A percentile compares a stretch with the other conserved stretches of the same genome.
phyloP scores from a whole-genome alignment of 2,113 vertebrate species.

The Anolis sagrei region DNA sequence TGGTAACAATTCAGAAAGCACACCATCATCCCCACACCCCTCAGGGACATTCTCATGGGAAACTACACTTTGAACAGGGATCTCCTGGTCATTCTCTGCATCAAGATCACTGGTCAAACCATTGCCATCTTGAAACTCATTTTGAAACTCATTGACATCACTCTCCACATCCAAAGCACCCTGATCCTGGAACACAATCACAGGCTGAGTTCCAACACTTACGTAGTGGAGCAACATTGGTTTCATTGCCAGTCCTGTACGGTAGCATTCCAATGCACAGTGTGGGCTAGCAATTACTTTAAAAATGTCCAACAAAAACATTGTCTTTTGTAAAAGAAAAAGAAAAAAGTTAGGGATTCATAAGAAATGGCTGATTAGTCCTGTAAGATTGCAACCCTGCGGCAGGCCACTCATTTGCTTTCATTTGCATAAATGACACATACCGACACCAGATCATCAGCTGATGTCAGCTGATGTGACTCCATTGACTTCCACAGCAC shows the following conservation, averaged over 20 bases:
- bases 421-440: conserved; percentile 28
- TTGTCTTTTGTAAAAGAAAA: conserved; percentile 10
- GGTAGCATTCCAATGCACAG: not conserved
- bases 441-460: conserved; percentile 2
- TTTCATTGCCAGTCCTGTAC: not conserved
- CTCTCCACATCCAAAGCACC: no score
- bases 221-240: not conserved
- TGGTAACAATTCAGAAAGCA: no score
- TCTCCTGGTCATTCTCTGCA: no score
- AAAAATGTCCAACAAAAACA: conserved; percentile 14
- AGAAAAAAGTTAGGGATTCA: not conserved
- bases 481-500: conserved; percentile 17
- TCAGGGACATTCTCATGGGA: no score
- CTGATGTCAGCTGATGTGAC: conserved; percentile 1
- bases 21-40: no score
- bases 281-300: conserved; percentile 23
- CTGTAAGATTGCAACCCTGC: conserved; percentile 10
- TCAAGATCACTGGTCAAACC: no score
- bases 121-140: no score
- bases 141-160: no score
- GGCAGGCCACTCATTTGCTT: conserved; percentile 31
- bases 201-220: no score
- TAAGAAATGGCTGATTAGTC: conserved; percentile 3
- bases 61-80: no score
- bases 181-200: no score